phyloP scores from a whole-genome alignment of 2,888 invertebrate species.

The Arctia plantaginis region DNA sequence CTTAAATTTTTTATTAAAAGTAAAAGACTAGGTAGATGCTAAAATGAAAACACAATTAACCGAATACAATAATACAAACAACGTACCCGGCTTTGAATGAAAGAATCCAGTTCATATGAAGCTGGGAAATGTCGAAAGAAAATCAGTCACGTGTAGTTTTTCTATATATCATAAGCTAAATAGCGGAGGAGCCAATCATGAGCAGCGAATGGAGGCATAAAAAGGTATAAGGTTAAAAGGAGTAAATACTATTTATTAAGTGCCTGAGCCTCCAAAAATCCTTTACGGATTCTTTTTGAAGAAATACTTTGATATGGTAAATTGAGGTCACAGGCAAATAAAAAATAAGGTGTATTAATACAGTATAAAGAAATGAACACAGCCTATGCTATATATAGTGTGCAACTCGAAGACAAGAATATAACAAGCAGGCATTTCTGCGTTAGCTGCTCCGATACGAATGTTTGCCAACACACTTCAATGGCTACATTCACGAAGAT shows the following conservation, averaged over 20 bases:
- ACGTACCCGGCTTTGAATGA: not conserved
- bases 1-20: no score
- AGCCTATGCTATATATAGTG: not conserved
- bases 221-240: not conserved
- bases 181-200: no score
- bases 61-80: not conserved
- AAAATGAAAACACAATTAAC: not conserved
- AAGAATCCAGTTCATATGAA: not conserved
- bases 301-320: not conserved
- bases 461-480: constrained; percentile 37
- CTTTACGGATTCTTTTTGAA: not conserved
- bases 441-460: constrained; percentile 22
- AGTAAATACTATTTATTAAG: not conserved
- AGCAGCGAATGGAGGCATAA: not conserved
- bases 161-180: no score
- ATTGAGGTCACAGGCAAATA: not conserved
- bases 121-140: not conserved
- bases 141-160: not conserved
- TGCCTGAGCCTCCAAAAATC: not conserved
- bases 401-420: constrained; percentile 1
- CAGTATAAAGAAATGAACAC: not conserved
- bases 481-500: constrained; percentile 37
- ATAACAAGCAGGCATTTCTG: constrained; percentile 1
- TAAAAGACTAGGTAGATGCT: no score
- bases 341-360: not conserved